phyloP scores from a whole-genome alignment of 2,888 invertebrate species.

The Mantis religiosa region DNA sequence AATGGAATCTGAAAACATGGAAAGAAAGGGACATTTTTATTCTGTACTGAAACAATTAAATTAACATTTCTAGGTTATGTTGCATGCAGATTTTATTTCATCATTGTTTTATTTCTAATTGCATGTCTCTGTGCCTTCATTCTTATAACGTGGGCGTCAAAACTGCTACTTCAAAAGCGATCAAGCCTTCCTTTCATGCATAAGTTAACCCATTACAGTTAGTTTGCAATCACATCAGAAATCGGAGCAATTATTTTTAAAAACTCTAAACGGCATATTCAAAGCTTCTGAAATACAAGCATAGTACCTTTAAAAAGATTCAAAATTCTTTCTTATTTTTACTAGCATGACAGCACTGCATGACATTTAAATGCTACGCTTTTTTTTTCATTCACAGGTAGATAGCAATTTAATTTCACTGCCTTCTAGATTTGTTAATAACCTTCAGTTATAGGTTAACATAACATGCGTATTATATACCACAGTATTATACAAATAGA shows the following conservation, averaged over 20 bases:
- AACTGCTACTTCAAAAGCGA: background rate
- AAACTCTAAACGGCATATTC: background rate
- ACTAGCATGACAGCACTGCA: background rate
- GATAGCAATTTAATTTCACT: background rate
- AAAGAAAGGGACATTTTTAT: background rate
- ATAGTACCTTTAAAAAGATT: background rate
- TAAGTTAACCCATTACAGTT: background rate
- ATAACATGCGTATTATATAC: background rate
- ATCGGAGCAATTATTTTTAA: background rate
- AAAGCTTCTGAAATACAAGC: background rate
- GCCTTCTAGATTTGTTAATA: background rate
- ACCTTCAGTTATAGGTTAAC: background rate
- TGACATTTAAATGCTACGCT: background rate
- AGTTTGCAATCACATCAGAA: background rate
- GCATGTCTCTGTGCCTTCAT: background rate
- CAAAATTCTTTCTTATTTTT: background rate
- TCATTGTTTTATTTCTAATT: background rate
- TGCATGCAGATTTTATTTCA: background rate
- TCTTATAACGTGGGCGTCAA: background rate
- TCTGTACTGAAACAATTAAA: background rate
- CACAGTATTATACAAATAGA: background rate
- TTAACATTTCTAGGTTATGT: background rate
- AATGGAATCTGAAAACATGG: background rate
- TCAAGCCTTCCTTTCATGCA: background rate
- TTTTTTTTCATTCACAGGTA: background rate